Evolutionary conservation across 1,140 invertebrate genomes (phyloP).

Genomic region (Drosophila kepulauana): DNA sequence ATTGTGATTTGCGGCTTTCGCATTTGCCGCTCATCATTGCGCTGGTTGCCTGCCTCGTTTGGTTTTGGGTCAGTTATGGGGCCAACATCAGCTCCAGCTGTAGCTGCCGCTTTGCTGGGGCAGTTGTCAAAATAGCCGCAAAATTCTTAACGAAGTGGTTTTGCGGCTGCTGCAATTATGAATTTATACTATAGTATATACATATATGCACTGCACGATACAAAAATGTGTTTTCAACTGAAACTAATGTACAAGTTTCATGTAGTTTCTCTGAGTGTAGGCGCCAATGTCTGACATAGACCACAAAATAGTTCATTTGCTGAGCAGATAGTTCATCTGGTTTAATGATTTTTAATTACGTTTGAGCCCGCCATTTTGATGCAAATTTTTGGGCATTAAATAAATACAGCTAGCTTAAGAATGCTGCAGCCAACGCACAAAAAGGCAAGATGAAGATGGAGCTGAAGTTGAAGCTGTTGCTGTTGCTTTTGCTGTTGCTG

Average conservation of each 20-base stretch:
- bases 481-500: too few relatives aligned
- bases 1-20: constrained; percentile 77
- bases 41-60: neutral
- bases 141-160: constrained; percentile 82
- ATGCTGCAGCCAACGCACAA: neutral
- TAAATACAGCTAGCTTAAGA: constrained; percentile 14
- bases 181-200: constrained; percentile 60
- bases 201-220: neutral
- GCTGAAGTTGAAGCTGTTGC: neutral
- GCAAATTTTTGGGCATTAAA: constrained; percentile 7
- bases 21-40: constrained; percentile 45
- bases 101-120: neutral
- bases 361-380: constrained; percentile 25
- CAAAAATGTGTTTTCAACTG: neutral
- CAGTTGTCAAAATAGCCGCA: constrained; percentile 65
- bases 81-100: neutral
- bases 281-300: neutral
- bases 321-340: constrained; percentile 26
- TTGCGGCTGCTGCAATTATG: constrained; percentile 79
- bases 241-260: neutral
- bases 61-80: constrained; percentile 26
- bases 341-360: constrained; percentile 41
- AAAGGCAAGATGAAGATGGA: neutral
- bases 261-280: neutral
- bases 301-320: constrained; percentile 48